Conservation (phyloP, 2,888 invertebrate species). For the Agrotis exclamationis region DNA sequence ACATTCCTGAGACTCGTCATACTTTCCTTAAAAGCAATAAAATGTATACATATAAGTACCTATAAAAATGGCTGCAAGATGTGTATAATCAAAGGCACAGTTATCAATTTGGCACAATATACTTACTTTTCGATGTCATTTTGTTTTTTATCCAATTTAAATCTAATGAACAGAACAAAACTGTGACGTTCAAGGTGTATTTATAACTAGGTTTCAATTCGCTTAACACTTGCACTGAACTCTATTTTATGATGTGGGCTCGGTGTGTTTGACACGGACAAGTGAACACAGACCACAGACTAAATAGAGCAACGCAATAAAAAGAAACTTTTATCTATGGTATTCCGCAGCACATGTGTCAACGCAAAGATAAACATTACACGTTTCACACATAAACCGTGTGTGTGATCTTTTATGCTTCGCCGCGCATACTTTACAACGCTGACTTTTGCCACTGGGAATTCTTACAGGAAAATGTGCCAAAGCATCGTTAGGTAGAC, state of each 20-base stretch:
- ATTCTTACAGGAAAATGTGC: slow-evolving; percentile 42
- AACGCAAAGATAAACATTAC: slow-evolving; percentile 45
- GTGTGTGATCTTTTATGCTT: slow-evolving; percentile 41
- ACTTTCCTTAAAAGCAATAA: slow-evolving; percentile 41
- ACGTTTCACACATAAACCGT: slow-evolving; percentile 46
- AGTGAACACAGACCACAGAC: slow-evolving; percentile 37
- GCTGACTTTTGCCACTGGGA: slow-evolving; percentile 43
- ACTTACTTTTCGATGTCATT: slow-evolving; percentile 42
- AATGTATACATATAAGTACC: slow-evolving; percentile 35
- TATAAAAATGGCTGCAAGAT: slow-evolving; percentile 39
- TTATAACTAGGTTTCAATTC: slow-evolving; percentile 38
- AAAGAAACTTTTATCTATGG: slow-evolving; percentile 40
- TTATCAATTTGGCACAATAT: slow-evolving; percentile 41
- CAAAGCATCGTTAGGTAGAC: slow-evolving; percentile 44
- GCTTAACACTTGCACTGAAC: slow-evolving; percentile 40
- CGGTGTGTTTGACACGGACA: slow-evolving; percentile 39
- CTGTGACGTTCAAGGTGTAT: slow-evolving; percentile 40
- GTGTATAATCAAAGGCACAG: slow-evolving; percentile 40
- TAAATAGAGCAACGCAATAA: slow-evolving; percentile 41
- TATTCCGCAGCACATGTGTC: slow-evolving; percentile 41
- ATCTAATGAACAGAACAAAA: slow-evolving; percentile 40
- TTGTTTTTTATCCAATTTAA: slow-evolving; percentile 40
- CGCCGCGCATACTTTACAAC: slow-evolving; percentile 42
- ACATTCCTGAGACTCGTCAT: slow-evolving; percentile 39
- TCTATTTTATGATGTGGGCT: slow-evolving; percentile 34